Evolutionary conservation across 2,113 vertebrate species (phyloP).

Genomic region (Alligator sinensis): DNA sequence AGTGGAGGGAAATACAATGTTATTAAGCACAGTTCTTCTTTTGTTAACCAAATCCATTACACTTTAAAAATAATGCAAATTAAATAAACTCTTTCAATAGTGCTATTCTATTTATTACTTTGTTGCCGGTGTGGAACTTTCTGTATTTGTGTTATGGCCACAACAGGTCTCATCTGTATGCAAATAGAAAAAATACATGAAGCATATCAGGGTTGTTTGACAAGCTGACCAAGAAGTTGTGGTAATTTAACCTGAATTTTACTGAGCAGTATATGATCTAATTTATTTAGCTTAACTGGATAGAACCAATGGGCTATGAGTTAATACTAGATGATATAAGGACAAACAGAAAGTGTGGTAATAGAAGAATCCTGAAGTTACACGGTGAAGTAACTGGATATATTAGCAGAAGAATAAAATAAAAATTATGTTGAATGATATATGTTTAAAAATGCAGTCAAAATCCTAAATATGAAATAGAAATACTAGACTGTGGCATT

Average conservation of each 20-base stretch:
- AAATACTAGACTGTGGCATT: background rate
- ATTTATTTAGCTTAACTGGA: background rate
- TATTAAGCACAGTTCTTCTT: background rate
- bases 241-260: background rate
- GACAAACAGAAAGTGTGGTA: background rate
- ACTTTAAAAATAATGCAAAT: background rate
- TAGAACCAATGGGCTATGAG: background rate
- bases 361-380: background rate
- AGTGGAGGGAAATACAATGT: background rate
- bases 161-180: background rate
- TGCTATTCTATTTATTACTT: background rate
- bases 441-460: background rate
- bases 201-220: background rate
- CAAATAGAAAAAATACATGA: background rate
- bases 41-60: background rate
- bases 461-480: background rate
- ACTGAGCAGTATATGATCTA: background rate
- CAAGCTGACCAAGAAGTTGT: background rate
- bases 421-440: background rate
- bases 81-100: background rate
- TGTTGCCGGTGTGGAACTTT: background rate
- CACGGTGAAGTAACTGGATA: background rate
- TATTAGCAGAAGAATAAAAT: too few relatives aligned
- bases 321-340: background rate
- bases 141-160: background rate